Conservation (phyloP, 1,140 invertebrate genomes). For the Procambarus clarkii region DNA sequence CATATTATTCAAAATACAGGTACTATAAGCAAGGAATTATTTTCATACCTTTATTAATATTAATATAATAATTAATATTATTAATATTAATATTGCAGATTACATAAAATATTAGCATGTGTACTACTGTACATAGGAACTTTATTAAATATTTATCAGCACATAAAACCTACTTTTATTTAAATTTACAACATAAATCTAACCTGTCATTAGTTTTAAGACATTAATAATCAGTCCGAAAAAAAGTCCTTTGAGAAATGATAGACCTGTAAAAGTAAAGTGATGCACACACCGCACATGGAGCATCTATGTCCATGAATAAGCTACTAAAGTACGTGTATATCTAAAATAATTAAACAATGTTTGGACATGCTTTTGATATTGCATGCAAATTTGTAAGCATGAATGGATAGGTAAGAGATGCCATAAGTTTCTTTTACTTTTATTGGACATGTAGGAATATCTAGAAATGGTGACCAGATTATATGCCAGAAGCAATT, state of each 20-base stretch:
- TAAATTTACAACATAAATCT: neutral
- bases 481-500: neutral
- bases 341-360: neutral
- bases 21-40: too few relatives aligned
- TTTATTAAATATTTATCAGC: neutral
- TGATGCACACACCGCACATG: neutral
- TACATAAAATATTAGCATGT: neutral
- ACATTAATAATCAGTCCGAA: slow-evolving; percentile 51
- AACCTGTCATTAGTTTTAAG: neutral
- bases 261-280: slow-evolving; percentile 45
- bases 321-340: too few relatives aligned
- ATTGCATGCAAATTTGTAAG: neutral
- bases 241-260: slow-evolving; percentile 65
- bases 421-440: neutral
- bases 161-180: neutral
- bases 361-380: neutral
- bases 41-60: too few relatives aligned
- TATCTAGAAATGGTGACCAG: neutral
- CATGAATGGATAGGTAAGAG: neutral
- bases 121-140: neutral
- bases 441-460: neutral
- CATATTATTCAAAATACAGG: too few relatives aligned
- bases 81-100: too few relatives aligned
- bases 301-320: neutral
- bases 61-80: too few relatives aligned